phyloP scores from a whole-genome alignment of 2,797 vertebrate genomes.

The Gila robusta region DNA sequence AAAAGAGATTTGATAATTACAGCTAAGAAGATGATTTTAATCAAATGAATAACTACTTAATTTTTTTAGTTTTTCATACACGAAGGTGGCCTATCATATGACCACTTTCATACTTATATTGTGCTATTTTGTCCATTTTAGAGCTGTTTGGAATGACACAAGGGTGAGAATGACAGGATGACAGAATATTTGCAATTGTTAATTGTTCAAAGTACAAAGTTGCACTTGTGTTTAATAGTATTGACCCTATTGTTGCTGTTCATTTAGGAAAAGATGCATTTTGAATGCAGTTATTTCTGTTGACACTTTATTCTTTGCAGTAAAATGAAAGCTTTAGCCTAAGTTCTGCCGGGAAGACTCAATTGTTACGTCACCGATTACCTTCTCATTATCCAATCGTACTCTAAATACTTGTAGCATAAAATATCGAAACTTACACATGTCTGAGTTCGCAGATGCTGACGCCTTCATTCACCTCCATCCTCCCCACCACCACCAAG shows the following conservation, averaged over 20 bases:
- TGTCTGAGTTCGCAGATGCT: too few species aligned
- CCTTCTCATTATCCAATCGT: too few species aligned
- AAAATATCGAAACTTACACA: too few species aligned
- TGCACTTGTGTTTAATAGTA: not conserved
- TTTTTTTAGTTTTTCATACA: not conserved
- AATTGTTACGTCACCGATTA: too few species aligned
- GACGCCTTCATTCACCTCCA: too few species aligned
- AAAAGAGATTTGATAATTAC: not conserved
- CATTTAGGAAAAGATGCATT: not conserved
- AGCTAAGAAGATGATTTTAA: not conserved
- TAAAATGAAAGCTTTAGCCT: too few species aligned
- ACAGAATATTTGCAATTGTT: not conserved
- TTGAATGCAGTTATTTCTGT: too few species aligned
- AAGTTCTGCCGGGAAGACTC: too few species aligned
- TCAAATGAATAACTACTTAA: not conserved
- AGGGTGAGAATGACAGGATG: not conserved
- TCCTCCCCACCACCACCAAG: too few species aligned
- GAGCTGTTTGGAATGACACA: not conserved
- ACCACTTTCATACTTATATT: not conserved
- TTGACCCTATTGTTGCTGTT: not conserved
- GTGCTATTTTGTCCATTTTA: not conserved
- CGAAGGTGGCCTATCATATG: not conserved
- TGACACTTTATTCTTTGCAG: not conserved
- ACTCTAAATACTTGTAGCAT: too few species aligned
- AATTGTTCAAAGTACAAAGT: not conserved